Conservation (phyloP, 2,113 vertebrate species). For the Australoheros scitulus region DNA sequence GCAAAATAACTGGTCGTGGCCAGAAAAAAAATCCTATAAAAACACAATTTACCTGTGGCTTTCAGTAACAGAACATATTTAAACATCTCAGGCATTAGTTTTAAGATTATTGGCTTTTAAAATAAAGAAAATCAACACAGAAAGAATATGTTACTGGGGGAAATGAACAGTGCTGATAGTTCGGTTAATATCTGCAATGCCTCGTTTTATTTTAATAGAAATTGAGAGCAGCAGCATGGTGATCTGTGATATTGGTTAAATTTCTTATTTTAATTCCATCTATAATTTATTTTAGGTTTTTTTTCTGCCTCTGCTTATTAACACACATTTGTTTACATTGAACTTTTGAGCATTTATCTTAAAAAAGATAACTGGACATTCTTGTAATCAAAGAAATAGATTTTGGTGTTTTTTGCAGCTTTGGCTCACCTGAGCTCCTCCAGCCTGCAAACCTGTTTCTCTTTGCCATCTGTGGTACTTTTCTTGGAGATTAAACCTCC, state of each 20-base stretch:
- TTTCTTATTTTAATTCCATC: background rate
- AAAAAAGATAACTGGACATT: background rate
- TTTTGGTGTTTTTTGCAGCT: background rate
- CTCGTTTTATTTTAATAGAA: background rate
- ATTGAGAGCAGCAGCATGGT: background rate
- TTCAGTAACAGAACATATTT: background rate
- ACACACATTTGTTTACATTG: too few relatives aligned
- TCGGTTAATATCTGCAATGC: background rate
- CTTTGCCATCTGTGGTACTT: background rate
- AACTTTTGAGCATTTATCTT: background rate
- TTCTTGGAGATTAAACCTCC: background rate
- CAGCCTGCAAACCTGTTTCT: background rate
- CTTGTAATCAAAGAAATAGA: background rate
- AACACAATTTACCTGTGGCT: background rate
- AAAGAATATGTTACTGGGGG: background rate
- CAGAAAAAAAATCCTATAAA: background rate
- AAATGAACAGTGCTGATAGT: background rate
- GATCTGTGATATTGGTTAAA: background rate
- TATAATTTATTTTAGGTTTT: background rate
- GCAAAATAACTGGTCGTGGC: background rate
- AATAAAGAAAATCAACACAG: too few relatives aligned
- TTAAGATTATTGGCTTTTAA: background rate
- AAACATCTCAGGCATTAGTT: background rate
- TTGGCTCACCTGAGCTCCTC: background rate
- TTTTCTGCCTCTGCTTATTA: background rate